A percentile compares a stretch with the other conserved stretches of the same genome.
Conservation (phyloP, 1,140 invertebrate species). For the Spodoptera litura region DNA sequence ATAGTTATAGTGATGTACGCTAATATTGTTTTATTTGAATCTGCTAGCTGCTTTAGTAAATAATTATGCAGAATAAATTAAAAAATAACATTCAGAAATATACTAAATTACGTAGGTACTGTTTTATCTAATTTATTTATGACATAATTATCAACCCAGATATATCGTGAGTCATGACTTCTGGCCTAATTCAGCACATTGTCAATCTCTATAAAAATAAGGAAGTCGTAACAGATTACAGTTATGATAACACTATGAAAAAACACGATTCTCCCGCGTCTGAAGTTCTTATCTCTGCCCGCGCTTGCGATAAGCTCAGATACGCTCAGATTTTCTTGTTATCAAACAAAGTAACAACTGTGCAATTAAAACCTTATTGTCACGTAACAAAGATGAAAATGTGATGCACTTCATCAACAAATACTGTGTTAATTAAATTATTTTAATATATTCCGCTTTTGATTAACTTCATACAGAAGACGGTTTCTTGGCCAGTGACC, state of each 20-base stretch:
- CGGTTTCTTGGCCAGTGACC: slow-evolving; percentile 52
- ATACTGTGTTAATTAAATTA: slow-evolving; percentile 20
- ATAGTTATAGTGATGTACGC: too few species aligned
- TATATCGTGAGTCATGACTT: slow-evolving; percentile 8
- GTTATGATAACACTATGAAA: slow-evolving; percentile 25
- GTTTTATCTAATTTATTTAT: neutral
- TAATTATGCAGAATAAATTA: too few species aligned
- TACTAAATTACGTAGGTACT: too few species aligned
- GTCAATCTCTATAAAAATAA: slow-evolving; percentile 23
- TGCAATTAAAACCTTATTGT: slow-evolving; percentile 22
- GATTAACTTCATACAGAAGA: slow-evolving; percentile 37
- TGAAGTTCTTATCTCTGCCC: slow-evolving; percentile 16
- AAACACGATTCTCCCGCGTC: slow-evolving; percentile 32
- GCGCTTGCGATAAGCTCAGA: slow-evolving; percentile 26
- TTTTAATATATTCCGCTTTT: slow-evolving; percentile 48
- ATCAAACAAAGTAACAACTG: neutral
- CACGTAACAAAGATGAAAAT: slow-evolving; percentile 5
- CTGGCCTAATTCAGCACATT: slow-evolving; percentile 22
- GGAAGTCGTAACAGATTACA: slow-evolving; percentile 23
- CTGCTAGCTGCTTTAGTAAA: too few species aligned
- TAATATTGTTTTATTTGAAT: too few species aligned
- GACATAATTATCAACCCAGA: neutral
- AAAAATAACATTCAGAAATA: too few species aligned
- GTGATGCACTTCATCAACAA: neutral
- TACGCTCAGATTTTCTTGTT: slow-evolving; percentile 41